These are phyloP conservation scores for Trachelus iudaicus DNA, from an alignment of 2,888 invertebrate species.

Conservation along the genomic window DNA sequence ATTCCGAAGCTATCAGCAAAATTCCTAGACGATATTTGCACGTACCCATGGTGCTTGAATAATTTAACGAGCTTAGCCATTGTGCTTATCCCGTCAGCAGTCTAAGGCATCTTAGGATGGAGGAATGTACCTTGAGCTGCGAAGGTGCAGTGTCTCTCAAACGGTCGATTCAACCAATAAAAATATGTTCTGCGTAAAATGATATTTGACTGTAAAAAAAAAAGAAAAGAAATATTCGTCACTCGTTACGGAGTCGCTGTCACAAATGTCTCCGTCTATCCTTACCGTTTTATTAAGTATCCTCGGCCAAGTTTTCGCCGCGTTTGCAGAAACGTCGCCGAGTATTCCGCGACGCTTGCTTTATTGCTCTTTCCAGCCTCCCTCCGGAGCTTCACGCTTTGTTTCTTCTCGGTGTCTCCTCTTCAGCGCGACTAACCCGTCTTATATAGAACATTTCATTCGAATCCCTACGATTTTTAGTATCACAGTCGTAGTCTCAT, in stretches of 20 bases:
- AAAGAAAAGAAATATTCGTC: neutral
- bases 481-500: neutral
- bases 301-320: neutral
- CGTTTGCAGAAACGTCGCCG: neutral
- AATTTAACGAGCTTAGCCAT: slow-evolving; percentile 1
- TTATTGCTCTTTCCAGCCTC: neutral
- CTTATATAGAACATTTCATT: neutral
- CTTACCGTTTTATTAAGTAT: neutral
- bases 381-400: neutral
- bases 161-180: neutral
- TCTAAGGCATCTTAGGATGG: neutral
- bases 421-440: neutral
- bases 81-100: neutral
- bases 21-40: slow-evolving; percentile 3
- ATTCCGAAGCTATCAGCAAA: neutral
- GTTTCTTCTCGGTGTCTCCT: neutral
- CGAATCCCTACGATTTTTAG: neutral
- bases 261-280: neutral
- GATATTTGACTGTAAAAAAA: neutral
- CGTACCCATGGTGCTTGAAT: neutral
- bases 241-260: neutral
- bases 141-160: neutral
- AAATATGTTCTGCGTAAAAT: neutral
- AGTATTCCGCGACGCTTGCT: neutral
- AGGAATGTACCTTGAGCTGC: neutral